phyloP scores from a whole-genome alignment of 1,140 invertebrate species.

The Aphaenogaster ashmeadi region DNA sequence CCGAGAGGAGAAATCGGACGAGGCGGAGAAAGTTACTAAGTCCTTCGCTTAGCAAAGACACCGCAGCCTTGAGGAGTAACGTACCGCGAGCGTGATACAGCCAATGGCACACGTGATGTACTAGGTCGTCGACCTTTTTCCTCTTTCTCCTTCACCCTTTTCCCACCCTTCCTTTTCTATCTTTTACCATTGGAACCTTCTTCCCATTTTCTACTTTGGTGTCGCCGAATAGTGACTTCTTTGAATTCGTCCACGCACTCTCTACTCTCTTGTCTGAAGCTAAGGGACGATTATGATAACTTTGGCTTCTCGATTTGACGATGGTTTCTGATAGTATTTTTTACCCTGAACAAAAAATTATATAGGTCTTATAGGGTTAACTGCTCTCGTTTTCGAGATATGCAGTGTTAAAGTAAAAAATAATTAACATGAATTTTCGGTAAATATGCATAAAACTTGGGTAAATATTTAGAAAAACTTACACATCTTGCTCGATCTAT shows the following conservation, averaged over 20 bases:
- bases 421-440: too few species aligned
- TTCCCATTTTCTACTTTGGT: slow-evolving; percentile 62
- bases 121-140: slow-evolving; percentile 60
- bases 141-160: background rate
- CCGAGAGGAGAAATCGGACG: slow-evolving; percentile 27
- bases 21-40: slow-evolving; percentile 48
- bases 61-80: slow-evolving; percentile 54
- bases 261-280: too few species aligned
- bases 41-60: slow-evolving; percentile 3
- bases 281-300: too few species aligned
- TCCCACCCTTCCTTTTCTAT: background rate
- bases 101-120: slow-evolving; percentile 53
- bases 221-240: background rate
- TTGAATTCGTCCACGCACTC: background rate
- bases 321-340: too few species aligned
- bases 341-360: too few species aligned
- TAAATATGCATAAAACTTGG: too few species aligned
- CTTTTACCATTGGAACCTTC: slow-evolving; percentile 9
- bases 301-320: too few species aligned
- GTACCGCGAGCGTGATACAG: slow-evolving; percentile 25
- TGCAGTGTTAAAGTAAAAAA: too few species aligned
- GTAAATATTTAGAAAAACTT: too few species aligned
- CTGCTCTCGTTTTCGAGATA: too few species aligned
- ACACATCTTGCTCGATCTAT: too few species aligned
- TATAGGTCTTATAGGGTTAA: too few species aligned